Evolutionary conservation across 2,888 invertebrate species (phyloP), one percentile per base, ranked within the genome.

Genomic region (Muschampia plurimacula): DNA sequence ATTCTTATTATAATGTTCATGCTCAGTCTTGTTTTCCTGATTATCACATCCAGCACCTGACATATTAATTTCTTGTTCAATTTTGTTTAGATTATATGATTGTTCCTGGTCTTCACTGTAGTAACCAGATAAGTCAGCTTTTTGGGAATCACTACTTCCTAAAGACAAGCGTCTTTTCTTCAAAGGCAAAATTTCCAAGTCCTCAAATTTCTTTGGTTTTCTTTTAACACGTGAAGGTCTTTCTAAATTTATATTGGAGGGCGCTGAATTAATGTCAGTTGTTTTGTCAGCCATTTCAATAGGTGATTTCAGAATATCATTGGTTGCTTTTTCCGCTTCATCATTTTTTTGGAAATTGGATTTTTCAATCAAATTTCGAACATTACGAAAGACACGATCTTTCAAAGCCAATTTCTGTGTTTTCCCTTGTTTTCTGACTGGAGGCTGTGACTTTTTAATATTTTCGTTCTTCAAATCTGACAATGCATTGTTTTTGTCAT

Each of bases 121-220:
- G 28, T 68, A 59, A 39, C 49, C 49, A 62, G 10, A 52, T n/a
- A 10, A 32, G 13, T 70, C 62, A 28, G 68, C n/a, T 22, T 60
- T 72, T 46, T 46, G 71, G 36, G 80, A 77, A 39, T 36, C 80
- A 69, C 74, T 78, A 67, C 77, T 77, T 39, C 75, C 77, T 9
- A 73, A 64, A 8, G 84, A 83, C 67, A 79, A 76, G 32, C 86
- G 83, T 39, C 80, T 81, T 75, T 82, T 89, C 77, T 88, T 90
- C 13, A 82, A 49, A 55, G 77, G 76, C 74, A 84, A 81, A 52
- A 89, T 60, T 74, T 86, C 76, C 15, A 82, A 74, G 72, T 90
- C 86, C 64, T 88, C 89, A 79, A 89, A 93, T 73, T 93, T 95
- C 77, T 87, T 92, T 3, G 94, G 94, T 79, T 85, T 90, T 77